Base-by-base conservation (phyloP, 2,797 vertebrate species). In the Epinephelus awoara region DNA sequence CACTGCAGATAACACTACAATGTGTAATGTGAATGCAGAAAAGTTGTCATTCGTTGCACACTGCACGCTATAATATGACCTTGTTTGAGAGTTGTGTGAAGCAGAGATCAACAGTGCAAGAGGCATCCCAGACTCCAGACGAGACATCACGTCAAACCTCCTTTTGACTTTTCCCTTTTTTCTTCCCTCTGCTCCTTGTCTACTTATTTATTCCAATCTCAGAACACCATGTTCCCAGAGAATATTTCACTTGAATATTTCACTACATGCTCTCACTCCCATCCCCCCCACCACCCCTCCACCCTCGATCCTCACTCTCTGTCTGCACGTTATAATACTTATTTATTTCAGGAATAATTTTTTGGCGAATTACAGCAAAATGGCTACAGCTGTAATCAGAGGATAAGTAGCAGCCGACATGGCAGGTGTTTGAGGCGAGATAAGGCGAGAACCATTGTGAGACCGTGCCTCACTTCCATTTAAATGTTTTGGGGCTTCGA, bases 371-470 rank as follows among this genome's bases (percentile, higher is more conserved):
- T 93, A 93, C 90, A 78, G 85, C 83, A 92, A 89, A 94, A 95
- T 91, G 86, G 88, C 91, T 92, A 88, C 91, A 93, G 93, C 93
- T 93, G 93, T 95, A 95, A 95, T 95, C 94, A 93, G 86, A 89
- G 93, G 93, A 95, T 95, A 94, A 94, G 94, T 95, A 92, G 92
- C 89, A 91, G 93, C 85, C 89, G 91, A 94, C 93, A 94, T 93
- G 93, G 93, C 94, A 96, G 95, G 94, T 96, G 95, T 94, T 95
- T 91, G 88, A 90, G 91, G 78, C 82, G 83, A 94, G 94, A 96
- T 95, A 95, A 95, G 93, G 83, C 27, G 64, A 88, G 87, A 91
- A 86, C 85, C 89, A 93, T 94, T 94, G 94, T 95, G 85, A 90
- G 88, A 87, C 72, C 25, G 71, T 64, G 90, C 91, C 83, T 92